Evolutionary conservation across 1,140 invertebrate genomes (phyloP).

Genomic region (Spodoptera litura): DNA sequence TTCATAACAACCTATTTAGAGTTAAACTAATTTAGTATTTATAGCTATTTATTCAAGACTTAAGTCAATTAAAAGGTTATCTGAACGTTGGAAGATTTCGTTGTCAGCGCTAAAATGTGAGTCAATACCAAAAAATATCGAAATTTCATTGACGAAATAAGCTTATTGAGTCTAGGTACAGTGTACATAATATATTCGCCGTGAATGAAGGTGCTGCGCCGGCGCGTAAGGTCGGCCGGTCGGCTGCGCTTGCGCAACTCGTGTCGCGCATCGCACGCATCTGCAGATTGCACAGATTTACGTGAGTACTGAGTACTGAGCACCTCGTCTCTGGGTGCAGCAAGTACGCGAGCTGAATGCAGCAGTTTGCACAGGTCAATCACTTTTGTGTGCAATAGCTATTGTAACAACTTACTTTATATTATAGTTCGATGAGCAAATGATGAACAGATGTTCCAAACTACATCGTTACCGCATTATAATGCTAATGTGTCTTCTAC

Average conservation of each 20-base stretch:
- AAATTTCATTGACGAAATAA: too few relatives aligned
- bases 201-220: neutral
- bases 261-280: slow-evolving; percentile 21
- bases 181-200: neutral
- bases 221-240: slow-evolving; percentile 22
- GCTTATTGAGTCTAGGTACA: neutral
- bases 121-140: too few relatives aligned
- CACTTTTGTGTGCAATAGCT: neutral
- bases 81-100: too few relatives aligned
- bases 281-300: slow-evolving; percentile 26
- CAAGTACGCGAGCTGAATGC: slow-evolving; percentile 2
- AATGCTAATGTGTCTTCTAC: neutral
- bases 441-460: neutral
- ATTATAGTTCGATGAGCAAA: neutral
- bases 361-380: slow-evolving; percentile 5
- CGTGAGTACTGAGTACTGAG: slow-evolving; percentile 6
- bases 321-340: neutral
- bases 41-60: too few relatives aligned
- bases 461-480: neutral
- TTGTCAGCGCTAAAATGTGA: too few relatives aligned
- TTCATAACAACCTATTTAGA: too few relatives aligned
- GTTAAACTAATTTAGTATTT: too few relatives aligned
- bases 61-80: too few relatives aligned
- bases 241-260: slow-evolving; percentile 26
- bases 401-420: neutral